Percentiles rank a stretch among this genome's conserved stretches.
These are phyloP conservation scores for Sarcophaga peregrina DNA, from an alignment of 1,140 invertebrate species.

Conservation along the genomic window DNA sequence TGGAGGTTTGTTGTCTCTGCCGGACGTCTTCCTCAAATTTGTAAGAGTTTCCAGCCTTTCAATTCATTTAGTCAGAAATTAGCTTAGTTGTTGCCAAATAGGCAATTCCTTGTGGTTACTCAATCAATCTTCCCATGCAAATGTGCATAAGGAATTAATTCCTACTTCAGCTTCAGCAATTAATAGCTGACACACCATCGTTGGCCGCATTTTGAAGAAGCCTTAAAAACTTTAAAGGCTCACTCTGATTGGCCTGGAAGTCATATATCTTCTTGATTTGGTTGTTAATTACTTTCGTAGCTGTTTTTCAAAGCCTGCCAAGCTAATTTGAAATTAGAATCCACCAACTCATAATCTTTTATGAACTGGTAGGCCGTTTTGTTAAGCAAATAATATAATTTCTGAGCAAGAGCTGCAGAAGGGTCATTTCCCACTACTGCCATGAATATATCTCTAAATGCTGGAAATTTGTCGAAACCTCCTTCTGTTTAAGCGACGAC, in stretches of 20 bases:
- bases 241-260: background rate
- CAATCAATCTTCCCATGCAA: slow-evolving; percentile 14
- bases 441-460: slow-evolving; percentile 11
- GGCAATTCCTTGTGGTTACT: slow-evolving; percentile 13
- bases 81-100: background rate
- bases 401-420: background rate
- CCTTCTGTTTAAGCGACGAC: background rate
- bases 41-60: too few species aligned
- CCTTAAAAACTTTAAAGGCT: too few species aligned
- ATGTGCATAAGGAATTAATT: slow-evolving; percentile 12
- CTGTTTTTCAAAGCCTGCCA: background rate
- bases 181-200: background rate
- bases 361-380: slow-evolving; percentile 5
- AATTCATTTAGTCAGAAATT: too few species aligned
- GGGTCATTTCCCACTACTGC: background rate
- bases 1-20: background rate
- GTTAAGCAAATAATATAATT: background rate
- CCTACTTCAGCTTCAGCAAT: background rate
- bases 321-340: too few species aligned
- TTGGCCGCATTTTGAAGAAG: background rate
- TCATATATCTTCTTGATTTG: slow-evolving; percentile 18
- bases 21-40: background rate
- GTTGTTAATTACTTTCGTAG: background rate
- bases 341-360: too few species aligned
- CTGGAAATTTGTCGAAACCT: slow-evolving; percentile 3